Conservation (phyloP, 92 coral and sea anemone genomes). For the Zoanthus sansibaricus region DNA sequence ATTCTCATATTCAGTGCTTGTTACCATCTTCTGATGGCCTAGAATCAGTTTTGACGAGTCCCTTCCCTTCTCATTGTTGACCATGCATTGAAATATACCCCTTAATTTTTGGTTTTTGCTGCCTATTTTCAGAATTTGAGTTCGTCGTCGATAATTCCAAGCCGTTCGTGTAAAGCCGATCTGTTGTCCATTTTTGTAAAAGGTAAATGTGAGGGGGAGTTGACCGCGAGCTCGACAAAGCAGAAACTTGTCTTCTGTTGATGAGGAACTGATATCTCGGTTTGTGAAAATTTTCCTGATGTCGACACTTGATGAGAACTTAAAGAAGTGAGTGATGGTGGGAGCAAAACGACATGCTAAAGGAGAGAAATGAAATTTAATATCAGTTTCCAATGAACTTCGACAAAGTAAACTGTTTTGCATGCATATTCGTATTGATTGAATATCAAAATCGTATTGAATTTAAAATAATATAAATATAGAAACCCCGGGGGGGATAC, state of each 20-base stretch:
- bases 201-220: neutral
- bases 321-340: neutral
- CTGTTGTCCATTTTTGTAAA: constrained; percentile 1
- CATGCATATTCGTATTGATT: neutral
- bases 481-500: no score
- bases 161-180: neutral
- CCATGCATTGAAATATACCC: constrained; percentile 2
- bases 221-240: neutral
- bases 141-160: neutral
- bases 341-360: neutral
- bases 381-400: neutral
- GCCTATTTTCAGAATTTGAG: neutral
- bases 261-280: neutral
- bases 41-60: neutral
- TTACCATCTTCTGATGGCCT: neutral
- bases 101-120: neutral
- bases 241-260: neutral
- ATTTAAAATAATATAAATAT: no score
- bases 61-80: neutral
- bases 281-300: neutral
- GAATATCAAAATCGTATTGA: no score
- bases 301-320: neutral
- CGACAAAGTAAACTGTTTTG: neutral
- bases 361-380: neutral
- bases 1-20: neutral